Base-by-base conservation (phyloP, 1,140 invertebrate genomes). In the Pissodes strobi region DNA sequence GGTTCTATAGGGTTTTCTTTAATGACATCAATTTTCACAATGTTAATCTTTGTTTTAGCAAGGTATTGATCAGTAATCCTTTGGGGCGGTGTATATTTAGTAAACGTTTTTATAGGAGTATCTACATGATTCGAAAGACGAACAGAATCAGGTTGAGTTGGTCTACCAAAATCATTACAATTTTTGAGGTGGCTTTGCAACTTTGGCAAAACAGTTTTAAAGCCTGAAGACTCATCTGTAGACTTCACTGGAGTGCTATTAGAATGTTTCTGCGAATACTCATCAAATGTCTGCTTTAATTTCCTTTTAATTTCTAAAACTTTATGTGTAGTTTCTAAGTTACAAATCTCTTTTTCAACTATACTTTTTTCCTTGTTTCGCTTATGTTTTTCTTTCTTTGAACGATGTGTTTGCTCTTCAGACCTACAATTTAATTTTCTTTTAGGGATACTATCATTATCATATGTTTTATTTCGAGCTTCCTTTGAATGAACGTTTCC, bases 1-100 rank as follows among this genome's bases (percentile, higher is more conserved):
- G 21, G 19, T 21, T 19, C 17, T 23, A 1, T n/a, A n/a, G n/a
- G n/a, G n/a, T n/a, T 27, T 9, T 1, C 10, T 6, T 22, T 46
- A 51, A 51, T 15, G 2, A 51, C n/a, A 30, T 51, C 48, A 23
- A 51, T 51, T 30, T 23, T 51, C 1, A 51, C 48, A 30, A 51
- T 27, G 15, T 51, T 51, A 8, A 51, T 9, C 23, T 51, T 51
- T 15, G 9, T 51, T 30, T 51, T 51, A 8, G 48, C 48, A 18
- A 51, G 17, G 30, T 51, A 51, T 13, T 51, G 18, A 51, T 51
- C 48, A 8, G 48, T 51, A 3, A 25, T 51, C 15, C 22, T 19
- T 15, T 17, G 18, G n/a, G 48, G 48, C 12, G 48, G 48, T 30
- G 22, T 30, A 15, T 51, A 51, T 8, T 27, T 25, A 1, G 48